These are phyloP conservation scores for Pyrochroa serraticornis DNA, from an alignment of 2,888 invertebrate genomes.

Conservation along the genomic window DNA sequence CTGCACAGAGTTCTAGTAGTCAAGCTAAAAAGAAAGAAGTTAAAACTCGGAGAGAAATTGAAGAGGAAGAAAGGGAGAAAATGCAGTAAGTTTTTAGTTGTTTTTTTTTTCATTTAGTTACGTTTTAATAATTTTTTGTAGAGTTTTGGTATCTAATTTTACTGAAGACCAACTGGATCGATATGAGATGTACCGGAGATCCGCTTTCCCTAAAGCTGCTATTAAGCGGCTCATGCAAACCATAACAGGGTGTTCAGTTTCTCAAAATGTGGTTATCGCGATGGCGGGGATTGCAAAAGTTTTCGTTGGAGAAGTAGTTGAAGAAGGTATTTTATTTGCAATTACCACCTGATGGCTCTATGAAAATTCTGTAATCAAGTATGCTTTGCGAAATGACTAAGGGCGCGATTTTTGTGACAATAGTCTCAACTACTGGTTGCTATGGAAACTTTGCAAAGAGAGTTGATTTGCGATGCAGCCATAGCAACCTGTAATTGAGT, in stretches of 20 bases:
- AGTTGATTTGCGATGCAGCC: no score
- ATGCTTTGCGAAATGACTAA: no score
- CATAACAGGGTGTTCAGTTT: constrained; percentile 94
- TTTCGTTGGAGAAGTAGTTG: constrained; percentile 98
- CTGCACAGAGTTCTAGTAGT: constrained; percentile 38
- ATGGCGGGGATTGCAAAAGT: constrained; percentile 99
- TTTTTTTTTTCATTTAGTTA: not conserved
- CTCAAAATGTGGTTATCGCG: constrained; percentile 98
- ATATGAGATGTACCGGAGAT: constrained; percentile 97
- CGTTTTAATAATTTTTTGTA: constrained; percentile 51
- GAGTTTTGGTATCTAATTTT: constrained; percentile 97
- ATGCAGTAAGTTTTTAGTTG: constrained; percentile 81
- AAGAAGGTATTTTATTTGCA: constrained; percentile 77
- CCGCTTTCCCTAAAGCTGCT: constrained; percentile 97
- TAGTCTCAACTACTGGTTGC: no score
- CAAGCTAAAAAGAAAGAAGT: constrained; percentile 65
- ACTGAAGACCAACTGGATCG: constrained; percentile 97
- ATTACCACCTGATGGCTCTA: no score
- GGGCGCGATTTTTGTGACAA: no score
- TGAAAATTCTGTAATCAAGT: no score
- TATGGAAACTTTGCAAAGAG: no score
- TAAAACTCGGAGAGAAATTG: constrained; percentile 81
- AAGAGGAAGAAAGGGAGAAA: constrained; percentile 93
- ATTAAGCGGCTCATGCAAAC: constrained; percentile 98
- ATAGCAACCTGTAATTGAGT: no score